Conservation (phyloP, 2,113 vertebrate species). For the Pleuronectes platessa region DNA sequence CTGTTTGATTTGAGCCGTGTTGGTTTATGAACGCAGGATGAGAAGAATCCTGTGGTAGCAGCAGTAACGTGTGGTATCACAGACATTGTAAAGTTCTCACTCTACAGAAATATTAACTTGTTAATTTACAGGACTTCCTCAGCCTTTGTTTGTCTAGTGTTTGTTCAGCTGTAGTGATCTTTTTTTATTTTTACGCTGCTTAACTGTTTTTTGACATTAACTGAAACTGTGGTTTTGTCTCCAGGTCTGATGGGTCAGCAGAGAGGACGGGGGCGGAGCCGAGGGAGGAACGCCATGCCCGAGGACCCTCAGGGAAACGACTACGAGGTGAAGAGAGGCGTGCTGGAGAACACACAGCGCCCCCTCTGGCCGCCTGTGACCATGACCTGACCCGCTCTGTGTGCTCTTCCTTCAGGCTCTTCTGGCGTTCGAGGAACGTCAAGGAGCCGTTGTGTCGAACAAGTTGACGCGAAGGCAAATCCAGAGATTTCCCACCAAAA, state of each 20-base stretch:
- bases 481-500: constrained; percentile 80
- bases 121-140: too few species aligned
- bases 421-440: constrained; percentile 80
- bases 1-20: neutral
- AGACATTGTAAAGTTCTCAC: too few species aligned
- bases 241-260: constrained; percentile 43
- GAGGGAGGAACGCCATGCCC: constrained; percentile 27
- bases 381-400: neutral
- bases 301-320: constrained; percentile 75
- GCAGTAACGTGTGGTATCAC: too few species aligned
- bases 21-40: too few species aligned
- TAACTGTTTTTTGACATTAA: neutral
- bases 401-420: constrained; percentile 71
- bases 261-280: constrained; percentile 40
- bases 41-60: too few species aligned
- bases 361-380: neutral
- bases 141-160: neutral
- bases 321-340: constrained; percentile 77
- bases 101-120: too few species aligned
- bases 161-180: neutral
- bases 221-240: neutral
- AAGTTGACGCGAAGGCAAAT: constrained; percentile 77
- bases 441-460: constrained; percentile 75
- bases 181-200: neutral
- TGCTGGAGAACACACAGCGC: neutral